phyloP scores from a whole-genome alignment of 2,888 invertebrate species.

The Sipha maydis region DNA sequence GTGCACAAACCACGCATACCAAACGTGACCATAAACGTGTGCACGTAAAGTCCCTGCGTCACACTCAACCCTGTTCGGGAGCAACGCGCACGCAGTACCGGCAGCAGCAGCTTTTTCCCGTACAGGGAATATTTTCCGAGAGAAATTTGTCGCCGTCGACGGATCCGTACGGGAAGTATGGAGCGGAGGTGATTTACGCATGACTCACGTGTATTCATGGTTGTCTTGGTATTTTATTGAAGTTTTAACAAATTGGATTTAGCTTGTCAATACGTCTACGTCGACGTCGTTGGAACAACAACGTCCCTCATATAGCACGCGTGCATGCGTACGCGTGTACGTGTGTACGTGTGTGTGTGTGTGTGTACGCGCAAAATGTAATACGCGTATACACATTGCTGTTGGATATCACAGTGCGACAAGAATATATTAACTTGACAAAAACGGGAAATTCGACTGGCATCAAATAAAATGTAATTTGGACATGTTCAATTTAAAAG shows the following conservation, averaged over 20 bases:
- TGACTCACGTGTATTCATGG: constrained; percentile 46
- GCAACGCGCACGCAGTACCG: neutral
- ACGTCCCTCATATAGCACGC: constrained; percentile 30
- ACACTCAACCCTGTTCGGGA: too few relatives aligned
- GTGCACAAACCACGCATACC: too few relatives aligned
- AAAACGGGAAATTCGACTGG: constrained; percentile 59
- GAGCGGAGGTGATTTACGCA: constrained; percentile 47
- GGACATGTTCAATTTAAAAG: constrained; percentile 61
- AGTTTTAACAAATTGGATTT: constrained; percentile 61
- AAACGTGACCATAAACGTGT: too few relatives aligned
- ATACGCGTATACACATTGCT: neutral
- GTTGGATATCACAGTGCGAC: constrained; percentile 38
- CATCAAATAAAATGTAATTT: constrained; percentile 61
- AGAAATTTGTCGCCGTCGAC: constrained; percentile 9
- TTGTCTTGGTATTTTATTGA: constrained; percentile 57
- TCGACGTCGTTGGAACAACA: constrained; percentile 22
- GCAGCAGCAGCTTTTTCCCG: neutral
- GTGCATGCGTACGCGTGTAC: too few relatives aligned
- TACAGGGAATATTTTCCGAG: neutral
- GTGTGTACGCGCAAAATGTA: too few relatives aligned
- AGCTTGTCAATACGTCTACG: constrained; percentile 57
- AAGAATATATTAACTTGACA: constrained; percentile 57
- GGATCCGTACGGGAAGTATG: too few relatives aligned
- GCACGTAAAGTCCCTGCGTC: too few relatives aligned
- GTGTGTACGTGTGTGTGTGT: too few relatives aligned